phyloP scores from a whole-genome alignment of 2,797 vertebrate species.

The Microctenopoma steveboyesi region DNA sequence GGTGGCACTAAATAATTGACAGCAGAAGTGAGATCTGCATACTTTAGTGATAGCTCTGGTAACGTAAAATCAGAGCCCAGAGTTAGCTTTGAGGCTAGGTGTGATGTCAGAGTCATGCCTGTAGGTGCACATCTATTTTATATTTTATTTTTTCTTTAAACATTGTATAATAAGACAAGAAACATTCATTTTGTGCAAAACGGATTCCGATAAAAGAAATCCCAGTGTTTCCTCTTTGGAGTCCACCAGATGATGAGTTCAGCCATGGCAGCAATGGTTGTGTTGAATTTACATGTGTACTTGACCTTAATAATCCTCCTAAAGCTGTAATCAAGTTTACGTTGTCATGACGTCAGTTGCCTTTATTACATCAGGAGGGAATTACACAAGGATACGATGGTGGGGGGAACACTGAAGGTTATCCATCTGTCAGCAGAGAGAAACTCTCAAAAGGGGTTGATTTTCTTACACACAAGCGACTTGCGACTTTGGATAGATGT shows the following conservation, averaged over 20 bases:
- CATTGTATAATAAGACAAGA: too few species aligned
- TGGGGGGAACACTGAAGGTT: constrained; percentile 55
- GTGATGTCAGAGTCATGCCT: too few species aligned
- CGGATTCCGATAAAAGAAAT: constrained; percentile 3
- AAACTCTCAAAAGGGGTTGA: constrained; percentile 25
- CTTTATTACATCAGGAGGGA: constrained; percentile 67
- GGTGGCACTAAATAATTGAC: background rate
- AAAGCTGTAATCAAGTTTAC: constrained; percentile 73
- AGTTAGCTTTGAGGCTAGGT: too few species aligned
- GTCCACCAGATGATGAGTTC: constrained; percentile 20
- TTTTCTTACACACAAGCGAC: constrained; percentile 16
- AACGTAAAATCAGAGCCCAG: too few species aligned
- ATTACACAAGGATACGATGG: constrained; percentile 59
- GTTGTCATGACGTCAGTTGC: constrained; percentile 62
- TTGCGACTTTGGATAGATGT: constrained; percentile 20
- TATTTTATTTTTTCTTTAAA: too few species aligned
- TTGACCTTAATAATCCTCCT: constrained; percentile 70
- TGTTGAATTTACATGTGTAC: constrained; percentile 51
- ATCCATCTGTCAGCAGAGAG: constrained; percentile 48
- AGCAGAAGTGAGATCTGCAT: too few species aligned
- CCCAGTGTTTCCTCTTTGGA: constrained; percentile 4
- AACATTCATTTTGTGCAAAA: background rate
- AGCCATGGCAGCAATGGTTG: constrained; percentile 21
- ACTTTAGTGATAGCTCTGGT: too few species aligned
- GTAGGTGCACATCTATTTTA: too few species aligned